These are phyloP conservation scores for Aeoliscus strigatus DNA, from an alignment of 2,797 vertebrate species.

Conservation along the genomic window DNA sequence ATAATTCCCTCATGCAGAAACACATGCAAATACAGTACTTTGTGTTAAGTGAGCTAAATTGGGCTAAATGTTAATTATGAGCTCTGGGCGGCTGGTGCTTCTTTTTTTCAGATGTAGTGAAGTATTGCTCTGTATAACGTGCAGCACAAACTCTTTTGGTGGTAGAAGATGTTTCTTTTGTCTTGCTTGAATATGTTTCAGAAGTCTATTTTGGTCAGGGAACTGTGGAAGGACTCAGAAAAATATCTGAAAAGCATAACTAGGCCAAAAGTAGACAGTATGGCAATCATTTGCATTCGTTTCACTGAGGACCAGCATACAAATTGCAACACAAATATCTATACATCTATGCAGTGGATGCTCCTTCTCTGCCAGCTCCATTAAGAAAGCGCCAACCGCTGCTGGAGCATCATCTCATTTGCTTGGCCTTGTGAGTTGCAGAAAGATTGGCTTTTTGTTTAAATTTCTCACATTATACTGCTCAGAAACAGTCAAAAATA, in stretches of 20 bases:
- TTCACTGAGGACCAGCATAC: conserved; percentile 33
- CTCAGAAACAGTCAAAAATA: conserved; percentile 54
- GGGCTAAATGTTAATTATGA: conserved; percentile 69
- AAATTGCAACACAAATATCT: conserved; percentile 26
- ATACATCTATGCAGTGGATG: conserved; percentile 49
- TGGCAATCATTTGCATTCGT: conserved; percentile 48
- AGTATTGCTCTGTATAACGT: conserved; percentile 64
- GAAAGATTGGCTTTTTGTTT: conserved; percentile 57
- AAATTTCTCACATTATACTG: conserved; percentile 47
- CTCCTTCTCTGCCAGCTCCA: conserved; percentile 54
- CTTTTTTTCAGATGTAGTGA: conserved; percentile 64
- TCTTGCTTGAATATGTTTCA: conserved; percentile 59
- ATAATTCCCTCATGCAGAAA: conserved; percentile 47
- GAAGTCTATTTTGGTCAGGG: conserved; percentile 70
- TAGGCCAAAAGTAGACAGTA: conserved; percentile 58
- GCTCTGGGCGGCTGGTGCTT: conserved; percentile 58
- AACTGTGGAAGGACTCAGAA: conserved; percentile 54
- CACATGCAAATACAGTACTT: conserved; percentile 59
- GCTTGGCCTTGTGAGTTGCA: conserved; percentile 58
- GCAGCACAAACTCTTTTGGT: conserved; percentile 62
- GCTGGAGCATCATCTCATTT: conserved; percentile 57
- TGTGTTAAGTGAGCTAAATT: conserved; percentile 62
- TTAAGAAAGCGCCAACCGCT: conserved; percentile 57
- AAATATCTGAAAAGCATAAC: conserved; percentile 55
- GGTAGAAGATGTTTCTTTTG: conserved; percentile 53